Conservation (phyloP, 2,888 invertebrate species). For the Limnephilus rhombicus region DNA sequence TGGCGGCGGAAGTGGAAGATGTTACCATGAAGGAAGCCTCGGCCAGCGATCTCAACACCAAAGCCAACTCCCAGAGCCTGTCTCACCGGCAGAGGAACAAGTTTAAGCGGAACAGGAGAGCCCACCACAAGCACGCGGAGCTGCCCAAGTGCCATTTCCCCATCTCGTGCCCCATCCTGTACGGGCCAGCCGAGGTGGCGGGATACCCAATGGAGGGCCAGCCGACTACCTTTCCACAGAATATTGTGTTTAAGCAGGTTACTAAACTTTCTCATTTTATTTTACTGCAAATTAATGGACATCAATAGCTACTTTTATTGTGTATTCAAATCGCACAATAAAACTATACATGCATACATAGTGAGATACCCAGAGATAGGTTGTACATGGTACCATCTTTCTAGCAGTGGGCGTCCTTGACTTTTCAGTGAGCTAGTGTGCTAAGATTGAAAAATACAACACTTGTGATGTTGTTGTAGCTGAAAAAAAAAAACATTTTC, state of each 20-base stretch:
- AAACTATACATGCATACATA: no score
- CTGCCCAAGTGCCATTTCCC: slow-evolving; percentile 82
- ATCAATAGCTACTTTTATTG: background rate
- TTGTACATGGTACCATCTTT: no score
- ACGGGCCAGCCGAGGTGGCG: slow-evolving; percentile 87
- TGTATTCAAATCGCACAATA: no score
- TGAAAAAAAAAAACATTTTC: no score
- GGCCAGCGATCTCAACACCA: background rate
- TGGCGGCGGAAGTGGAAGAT: background rate
- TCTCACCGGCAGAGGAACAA: slow-evolving; percentile 68
- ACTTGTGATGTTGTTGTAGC: no score
- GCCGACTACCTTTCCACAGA: slow-evolving; percentile 88
- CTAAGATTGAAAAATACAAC: no score
- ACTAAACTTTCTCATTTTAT: background rate
- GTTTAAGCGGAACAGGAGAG: slow-evolving; percentile 74
- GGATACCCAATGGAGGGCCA: slow-evolving; percentile 69
- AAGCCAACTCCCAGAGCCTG: slow-evolving; percentile 68
- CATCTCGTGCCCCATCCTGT: slow-evolving; percentile 91
- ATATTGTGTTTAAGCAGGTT: slow-evolving; percentile 93
- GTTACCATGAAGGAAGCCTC: slow-evolving; percentile 1
- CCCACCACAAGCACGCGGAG: slow-evolving; percentile 72
- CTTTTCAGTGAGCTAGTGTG: no score
- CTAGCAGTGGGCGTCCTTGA: no score
- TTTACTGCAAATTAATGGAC: no score
- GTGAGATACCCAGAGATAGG: no score